phyloP scores from a whole-genome alignment of 2,113 vertebrate species.

The Eptesicus fuscus region DNA sequence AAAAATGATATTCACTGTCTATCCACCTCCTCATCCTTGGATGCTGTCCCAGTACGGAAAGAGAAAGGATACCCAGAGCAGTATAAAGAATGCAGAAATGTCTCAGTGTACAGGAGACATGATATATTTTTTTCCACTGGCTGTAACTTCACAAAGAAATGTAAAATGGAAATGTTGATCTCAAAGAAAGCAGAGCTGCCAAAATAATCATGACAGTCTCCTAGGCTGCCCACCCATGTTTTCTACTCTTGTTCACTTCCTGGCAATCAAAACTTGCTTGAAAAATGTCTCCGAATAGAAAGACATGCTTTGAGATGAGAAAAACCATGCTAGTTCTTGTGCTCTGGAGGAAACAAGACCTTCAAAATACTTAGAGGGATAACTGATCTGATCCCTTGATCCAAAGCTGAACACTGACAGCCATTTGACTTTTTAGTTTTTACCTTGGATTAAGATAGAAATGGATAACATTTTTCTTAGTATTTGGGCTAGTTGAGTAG shows the following conservation, averaged over 20 bases:
- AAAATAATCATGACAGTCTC: background rate
- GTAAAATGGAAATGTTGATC: background rate
- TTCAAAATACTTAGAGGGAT: background rate
- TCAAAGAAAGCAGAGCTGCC: background rate
- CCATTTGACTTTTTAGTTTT: background rate
- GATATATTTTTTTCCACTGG: slow-evolving; percentile 10
- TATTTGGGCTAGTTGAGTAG: background rate
- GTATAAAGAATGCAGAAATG: background rate
- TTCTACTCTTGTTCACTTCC: background rate
- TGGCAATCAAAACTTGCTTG: background rate
- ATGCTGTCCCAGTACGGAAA: background rate
- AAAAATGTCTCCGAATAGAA: background rate
- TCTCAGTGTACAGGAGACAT: background rate
- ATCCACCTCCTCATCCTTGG: background rate
- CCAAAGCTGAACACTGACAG: background rate
- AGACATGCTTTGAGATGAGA: background rate
- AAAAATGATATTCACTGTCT: background rate
- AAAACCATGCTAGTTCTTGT: background rate
- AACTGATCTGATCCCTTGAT: background rate
- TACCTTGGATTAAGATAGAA: background rate
- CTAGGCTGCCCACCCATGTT: background rate
- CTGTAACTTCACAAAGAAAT: background rate
- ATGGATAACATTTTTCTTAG: background rate
- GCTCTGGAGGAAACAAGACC: background rate
- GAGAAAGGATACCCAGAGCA: background rate